phyloP scores from a whole-genome alignment of 2,113 vertebrate genomes.

The Oreochromis spilurus region DNA sequence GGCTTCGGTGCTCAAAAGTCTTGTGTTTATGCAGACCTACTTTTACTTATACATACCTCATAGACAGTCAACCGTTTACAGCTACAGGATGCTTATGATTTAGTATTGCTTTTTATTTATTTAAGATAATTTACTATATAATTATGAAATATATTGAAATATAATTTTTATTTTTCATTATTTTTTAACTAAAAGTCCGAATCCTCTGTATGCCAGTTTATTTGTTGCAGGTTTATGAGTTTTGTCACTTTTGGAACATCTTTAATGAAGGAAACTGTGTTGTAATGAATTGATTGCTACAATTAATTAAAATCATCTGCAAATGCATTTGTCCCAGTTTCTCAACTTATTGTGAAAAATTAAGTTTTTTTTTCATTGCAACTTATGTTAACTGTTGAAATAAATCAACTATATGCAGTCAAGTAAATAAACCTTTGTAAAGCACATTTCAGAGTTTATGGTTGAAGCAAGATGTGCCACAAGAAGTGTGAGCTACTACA shows the following conservation, averaged over 20 bases:
- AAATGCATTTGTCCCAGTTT: neutral
- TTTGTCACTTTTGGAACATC: neutral
- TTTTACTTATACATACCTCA: neutral
- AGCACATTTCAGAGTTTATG: neutral
- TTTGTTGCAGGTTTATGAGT: neutral
- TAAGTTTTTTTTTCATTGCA: neutral
- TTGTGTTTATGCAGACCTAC: neutral
- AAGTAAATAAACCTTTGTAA: neutral
- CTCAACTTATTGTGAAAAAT: neutral
- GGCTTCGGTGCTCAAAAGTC: neutral
- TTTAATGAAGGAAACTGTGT: neutral
- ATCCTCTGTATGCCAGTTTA: neutral
- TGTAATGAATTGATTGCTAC: neutral
- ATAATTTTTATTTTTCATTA: neutral
- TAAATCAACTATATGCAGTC: neutral
- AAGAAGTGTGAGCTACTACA: neutral
- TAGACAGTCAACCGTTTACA: neutral
- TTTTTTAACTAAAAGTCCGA: neutral
- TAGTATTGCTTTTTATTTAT: neutral
- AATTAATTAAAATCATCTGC: constrained; percentile 17
- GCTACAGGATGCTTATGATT: neutral
- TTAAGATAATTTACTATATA: neutral
- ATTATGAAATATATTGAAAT: neutral
- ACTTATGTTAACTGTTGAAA: neutral
- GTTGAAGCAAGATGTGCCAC: neutral